phyloP scores from a whole-genome alignment of 2,113 vertebrate species.

The Colaptes auratus region DNA sequence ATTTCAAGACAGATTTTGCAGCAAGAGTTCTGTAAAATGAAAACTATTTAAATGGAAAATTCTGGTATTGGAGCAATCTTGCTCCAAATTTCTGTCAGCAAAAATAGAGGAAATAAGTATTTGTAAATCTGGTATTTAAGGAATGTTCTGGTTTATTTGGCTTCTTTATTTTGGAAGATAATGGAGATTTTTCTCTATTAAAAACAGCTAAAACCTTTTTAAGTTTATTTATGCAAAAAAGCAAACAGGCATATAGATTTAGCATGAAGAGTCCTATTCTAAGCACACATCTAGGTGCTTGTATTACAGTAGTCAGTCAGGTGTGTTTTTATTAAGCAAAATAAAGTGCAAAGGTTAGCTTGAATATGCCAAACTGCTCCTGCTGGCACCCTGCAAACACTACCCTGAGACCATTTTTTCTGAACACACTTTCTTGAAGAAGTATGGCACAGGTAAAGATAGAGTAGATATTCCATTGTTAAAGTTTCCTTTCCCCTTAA shows the following conservation, averaged over 20 bases:
- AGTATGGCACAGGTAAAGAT: not conserved
- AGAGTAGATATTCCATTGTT: not conserved
- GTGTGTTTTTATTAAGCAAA: not conserved
- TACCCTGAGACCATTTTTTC: not conserved
- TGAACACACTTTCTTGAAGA: not conserved
- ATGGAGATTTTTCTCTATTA: not conserved
- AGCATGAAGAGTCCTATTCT: not conserved
- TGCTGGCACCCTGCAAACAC: not conserved
- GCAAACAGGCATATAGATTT: not conserved
- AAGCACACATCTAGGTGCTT: not conserved
- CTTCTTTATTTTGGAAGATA: not conserved
- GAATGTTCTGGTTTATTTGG: not conserved
- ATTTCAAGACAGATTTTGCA: not conserved
- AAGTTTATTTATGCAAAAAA: not conserved
- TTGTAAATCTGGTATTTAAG: not conserved
- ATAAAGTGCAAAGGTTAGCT: not conserved
- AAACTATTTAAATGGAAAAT: not conserved
- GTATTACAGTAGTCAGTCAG: not conserved
- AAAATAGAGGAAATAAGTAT: not conserved
- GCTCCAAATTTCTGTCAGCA: not conserved
- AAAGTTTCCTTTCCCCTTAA: not conserved
- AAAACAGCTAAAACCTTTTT: not conserved
- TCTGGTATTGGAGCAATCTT: not conserved
- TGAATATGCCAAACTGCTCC: accelerated
- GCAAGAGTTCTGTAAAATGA: not conserved